Conservation (phyloP, 30 jellyfish, hydroid and myxozoan genomes). For the Mastigias papua region DNA sequence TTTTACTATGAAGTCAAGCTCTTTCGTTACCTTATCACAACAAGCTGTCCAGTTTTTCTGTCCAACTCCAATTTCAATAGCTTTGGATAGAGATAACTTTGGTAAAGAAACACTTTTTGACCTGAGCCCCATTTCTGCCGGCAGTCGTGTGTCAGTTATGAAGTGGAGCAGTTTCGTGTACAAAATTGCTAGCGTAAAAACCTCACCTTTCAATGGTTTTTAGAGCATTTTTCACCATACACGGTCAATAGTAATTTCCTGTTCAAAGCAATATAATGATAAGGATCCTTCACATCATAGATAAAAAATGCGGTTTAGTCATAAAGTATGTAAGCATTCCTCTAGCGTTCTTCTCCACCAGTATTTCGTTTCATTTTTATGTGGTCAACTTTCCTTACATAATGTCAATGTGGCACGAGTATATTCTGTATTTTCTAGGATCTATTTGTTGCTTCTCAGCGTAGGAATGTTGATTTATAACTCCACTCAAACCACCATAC, state of each 20-base stretch:
- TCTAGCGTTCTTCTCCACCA: background rate
- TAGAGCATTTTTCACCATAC: background rate
- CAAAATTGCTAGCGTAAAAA: no score
- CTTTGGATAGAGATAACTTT: constrained; percentile 12
- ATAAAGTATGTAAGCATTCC: background rate
- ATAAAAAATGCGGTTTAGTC: background rate
- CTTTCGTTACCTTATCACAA: background rate
- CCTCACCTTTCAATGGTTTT: background rate
- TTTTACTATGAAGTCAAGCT: background rate
- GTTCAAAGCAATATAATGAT: background rate
- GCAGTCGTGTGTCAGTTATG: no score
- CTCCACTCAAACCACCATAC: background rate
- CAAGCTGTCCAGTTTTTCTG: background rate
- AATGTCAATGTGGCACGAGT: background rate
- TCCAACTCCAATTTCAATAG: background rate
- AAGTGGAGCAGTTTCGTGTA: no score
- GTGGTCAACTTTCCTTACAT: background rate
- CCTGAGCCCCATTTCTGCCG: constrained; percentile 45
- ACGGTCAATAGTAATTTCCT: background rate
- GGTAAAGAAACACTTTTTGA: constrained; percentile 54
- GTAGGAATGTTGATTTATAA: background rate
- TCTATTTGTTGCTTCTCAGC: background rate
- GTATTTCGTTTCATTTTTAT: background rate
- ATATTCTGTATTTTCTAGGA: background rate
- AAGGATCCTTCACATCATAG: background rate